These are phyloP conservation scores for Pitangus sulphuratus DNA, from an alignment of 2,797 vertebrate genomes.

Conservation along the genomic window DNA sequence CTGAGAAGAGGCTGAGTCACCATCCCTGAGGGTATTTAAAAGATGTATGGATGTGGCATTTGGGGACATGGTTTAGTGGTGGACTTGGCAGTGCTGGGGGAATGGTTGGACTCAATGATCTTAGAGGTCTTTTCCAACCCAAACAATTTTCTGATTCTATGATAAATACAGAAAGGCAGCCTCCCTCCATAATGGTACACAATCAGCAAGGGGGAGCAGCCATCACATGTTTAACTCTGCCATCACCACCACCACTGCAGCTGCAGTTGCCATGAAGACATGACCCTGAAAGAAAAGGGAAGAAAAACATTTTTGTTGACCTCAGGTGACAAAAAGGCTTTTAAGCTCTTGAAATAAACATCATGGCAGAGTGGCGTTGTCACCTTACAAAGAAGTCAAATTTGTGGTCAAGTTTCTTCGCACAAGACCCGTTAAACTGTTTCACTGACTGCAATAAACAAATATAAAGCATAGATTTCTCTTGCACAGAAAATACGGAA, in stretches of 20 bases:
- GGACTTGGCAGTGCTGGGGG: not conserved
- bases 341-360: not conserved
- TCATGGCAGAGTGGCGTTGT: not conserved
- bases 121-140: not conserved
- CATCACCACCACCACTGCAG: not conserved
- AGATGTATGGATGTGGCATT: not conserved
- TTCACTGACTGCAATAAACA: not conserved
- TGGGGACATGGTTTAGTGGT: not conserved
- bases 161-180: not conserved
- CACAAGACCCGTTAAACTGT: not conserved
- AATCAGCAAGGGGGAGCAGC: not conserved
- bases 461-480: not conserved
- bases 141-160: not conserved
- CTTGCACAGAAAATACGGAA: not conserved
- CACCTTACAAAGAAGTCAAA: not conserved
- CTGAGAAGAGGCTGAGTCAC: not conserved
- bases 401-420: not conserved
- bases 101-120: accelerated
- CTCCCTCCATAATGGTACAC: not conserved
- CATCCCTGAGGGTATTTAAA: not conserved
- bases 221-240: not conserved
- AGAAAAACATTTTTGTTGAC: not conserved
- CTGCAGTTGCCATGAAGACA: not conserved
- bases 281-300: no score
- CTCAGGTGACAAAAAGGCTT: not conserved